Evolutionary conservation across 2,797 vertebrate genomes (phyloP).

Genomic region (Tenualosa ilisha): DNA sequence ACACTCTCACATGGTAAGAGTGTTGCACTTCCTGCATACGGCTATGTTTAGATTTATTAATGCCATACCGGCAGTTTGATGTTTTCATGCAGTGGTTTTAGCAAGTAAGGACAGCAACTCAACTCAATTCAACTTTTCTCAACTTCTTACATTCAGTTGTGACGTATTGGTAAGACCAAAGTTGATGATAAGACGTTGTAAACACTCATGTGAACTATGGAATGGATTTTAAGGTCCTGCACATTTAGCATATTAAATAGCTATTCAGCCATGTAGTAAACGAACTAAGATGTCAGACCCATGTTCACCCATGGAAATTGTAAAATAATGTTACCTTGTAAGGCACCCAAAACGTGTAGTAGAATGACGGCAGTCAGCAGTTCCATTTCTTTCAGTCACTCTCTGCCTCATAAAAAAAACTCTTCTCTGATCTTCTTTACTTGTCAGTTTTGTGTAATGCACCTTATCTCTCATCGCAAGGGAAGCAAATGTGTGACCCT

Average conservation of each 20-base stretch:
- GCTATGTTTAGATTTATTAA: background rate
- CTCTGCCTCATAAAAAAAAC: background rate
- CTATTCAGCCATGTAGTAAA: background rate
- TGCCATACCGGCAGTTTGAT: background rate
- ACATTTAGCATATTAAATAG: background rate
- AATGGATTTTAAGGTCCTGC: background rate
- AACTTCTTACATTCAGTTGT: background rate
- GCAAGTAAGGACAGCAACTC: background rate
- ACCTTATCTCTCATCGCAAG: slow-evolving; percentile 31
- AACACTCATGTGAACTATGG: background rate
- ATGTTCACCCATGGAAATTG: background rate
- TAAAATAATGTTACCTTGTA: background rate
- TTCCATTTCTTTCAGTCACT: slow-evolving; percentile 17
- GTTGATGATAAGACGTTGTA: background rate
- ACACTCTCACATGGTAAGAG: background rate
- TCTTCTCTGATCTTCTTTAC: slow-evolving; percentile 3
- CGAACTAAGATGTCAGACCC: background rate
- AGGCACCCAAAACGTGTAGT: background rate
- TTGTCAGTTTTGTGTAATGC: background rate
- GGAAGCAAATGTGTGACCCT: slow-evolving; percentile 40
- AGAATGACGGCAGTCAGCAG: slow-evolving; percentile 20
- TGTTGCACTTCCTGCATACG: background rate
- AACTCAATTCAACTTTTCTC: background rate
- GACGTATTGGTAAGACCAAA: background rate
- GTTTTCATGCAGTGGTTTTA: background rate